These are phyloP conservation scores for Pristionchus exspectatus DNA, from an alignment of 2,888 invertebrate species.

Conservation along the genomic window DNA sequence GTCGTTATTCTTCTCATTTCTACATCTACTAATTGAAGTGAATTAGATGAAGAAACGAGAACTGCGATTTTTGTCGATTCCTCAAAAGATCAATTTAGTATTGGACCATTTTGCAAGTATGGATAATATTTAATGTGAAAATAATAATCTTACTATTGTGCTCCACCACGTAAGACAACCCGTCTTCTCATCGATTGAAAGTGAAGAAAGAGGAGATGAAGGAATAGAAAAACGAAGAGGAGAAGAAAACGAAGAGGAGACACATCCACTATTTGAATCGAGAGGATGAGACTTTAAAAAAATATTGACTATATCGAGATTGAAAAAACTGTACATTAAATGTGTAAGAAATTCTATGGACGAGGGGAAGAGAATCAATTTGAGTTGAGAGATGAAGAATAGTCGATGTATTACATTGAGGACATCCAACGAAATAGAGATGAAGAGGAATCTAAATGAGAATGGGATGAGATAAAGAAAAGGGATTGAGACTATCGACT, in stretches of 20 bases:
- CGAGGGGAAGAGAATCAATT: conserved; percentile 10
- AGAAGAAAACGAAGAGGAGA: not conserved
- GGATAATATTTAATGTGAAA: too few species aligned
- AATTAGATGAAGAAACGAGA: conserved; percentile 22
- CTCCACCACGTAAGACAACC: conserved; percentile 41
- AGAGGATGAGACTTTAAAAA: conserved; percentile 27
- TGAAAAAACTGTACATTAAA: not conserved
- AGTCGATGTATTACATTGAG: conserved; percentile 1
- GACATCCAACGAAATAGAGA: conserved; percentile 32
- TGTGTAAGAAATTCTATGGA: not conserved
- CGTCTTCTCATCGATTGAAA: conserved; percentile 31
- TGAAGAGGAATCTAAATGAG: conserved; percentile 29
- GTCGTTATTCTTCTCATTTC: conserved; percentile 34
- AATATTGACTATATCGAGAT: not conserved
- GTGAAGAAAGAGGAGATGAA: conserved; percentile 33
- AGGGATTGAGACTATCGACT: not conserved
- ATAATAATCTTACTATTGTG: not conserved
- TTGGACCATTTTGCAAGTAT: not conserved
- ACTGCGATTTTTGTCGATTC: conserved; percentile 8
- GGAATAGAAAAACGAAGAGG: conserved; percentile 29
- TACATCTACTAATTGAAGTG: conserved; percentile 8
- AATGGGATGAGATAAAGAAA: too few species aligned
- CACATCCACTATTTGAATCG: not conserved
- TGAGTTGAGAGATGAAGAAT: conserved; percentile 25
- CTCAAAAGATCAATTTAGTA: not conserved